A percentile compares a stretch with the other conserved stretches of the same genome.
These are phyloP conservation scores for Hipparchia sbordonii DNA, from an alignment of 2,888 invertebrate genomes.

Conservation along the genomic window DNA sequence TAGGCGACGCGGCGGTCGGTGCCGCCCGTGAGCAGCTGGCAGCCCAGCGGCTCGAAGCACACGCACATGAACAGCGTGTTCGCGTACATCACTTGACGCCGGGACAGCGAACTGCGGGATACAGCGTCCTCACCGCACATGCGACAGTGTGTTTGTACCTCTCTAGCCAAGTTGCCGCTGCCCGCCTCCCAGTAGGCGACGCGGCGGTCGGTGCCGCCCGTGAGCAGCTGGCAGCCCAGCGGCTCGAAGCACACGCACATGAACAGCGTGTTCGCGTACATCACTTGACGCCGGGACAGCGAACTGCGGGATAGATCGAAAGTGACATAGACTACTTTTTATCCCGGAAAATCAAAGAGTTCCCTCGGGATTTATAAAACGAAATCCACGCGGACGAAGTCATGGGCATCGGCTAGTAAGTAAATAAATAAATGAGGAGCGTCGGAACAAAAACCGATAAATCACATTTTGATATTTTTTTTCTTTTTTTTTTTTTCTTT, in stretches of 20 bases:
- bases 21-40: conserved; percentile 92
- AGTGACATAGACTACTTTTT: too few relatives aligned
- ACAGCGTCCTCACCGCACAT: too few relatives aligned
- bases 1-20: conserved; percentile 93
- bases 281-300: conserved; percentile 88
- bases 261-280: conserved; percentile 94
- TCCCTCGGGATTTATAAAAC: too few relatives aligned
- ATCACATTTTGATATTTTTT: too few relatives aligned
- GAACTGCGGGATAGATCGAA: conserved; percentile 72
- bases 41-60: conserved; percentile 87
- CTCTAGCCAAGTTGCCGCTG: conserved; percentile 92
- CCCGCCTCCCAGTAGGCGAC: conserved; percentile 95
- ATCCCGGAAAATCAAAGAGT: too few relatives aligned
- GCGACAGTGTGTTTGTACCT: conserved; percentile 57
- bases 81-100: conserved; percentile 93
- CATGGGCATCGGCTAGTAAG: too few relatives aligned
- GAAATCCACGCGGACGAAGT: too few relatives aligned
- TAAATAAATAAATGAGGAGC: too few relatives aligned
- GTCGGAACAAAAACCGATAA: too few relatives aligned
- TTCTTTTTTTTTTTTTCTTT: too few relatives aligned
- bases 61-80: conserved; percentile 93
- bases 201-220: conserved; percentile 93
- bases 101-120: conserved; percentile 82
- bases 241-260: conserved; percentile 89
- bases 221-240: conserved; percentile 89